These are phyloP conservation scores for Grammomys dolichurus DNA, from an alignment of 2,113 vertebrate species.

Conservation along the genomic window DNA sequence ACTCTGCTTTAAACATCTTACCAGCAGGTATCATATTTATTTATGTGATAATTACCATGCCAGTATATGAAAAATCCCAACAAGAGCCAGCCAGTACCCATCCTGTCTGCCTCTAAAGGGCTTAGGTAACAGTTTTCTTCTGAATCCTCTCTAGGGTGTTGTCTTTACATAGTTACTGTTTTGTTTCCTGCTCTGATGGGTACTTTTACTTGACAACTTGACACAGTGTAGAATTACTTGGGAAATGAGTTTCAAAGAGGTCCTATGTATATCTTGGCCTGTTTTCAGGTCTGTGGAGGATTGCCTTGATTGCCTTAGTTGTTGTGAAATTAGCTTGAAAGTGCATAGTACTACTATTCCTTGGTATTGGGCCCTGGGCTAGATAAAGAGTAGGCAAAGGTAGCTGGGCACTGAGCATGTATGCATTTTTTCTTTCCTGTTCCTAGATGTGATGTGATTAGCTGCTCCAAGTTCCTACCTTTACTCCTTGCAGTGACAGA, in stretches of 20 bases:
- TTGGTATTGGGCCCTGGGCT: neutral
- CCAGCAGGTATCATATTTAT: constrained; percentile 39
- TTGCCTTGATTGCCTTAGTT: neutral
- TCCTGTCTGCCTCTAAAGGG: neutral
- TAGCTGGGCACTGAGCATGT: no score
- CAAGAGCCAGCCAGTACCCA: neutral
- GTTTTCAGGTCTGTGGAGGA: neutral
- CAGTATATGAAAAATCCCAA: neutral
- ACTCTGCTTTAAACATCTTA: constrained; percentile 33
- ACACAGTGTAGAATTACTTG: neutral
- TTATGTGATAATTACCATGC: neutral
- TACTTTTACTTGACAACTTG: neutral
- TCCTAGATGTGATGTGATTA: neutral
- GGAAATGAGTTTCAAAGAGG: neutral
- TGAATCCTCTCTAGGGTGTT: neutral
- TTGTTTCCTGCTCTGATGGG: neutral
- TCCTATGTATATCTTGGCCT: no score
- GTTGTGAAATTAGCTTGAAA: neutral
- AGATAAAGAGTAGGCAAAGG: neutral
- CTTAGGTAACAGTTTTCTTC: neutral
- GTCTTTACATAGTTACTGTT: neutral
- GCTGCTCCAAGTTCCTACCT: no score
- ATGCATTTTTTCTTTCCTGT: neutral
- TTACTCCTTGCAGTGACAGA: neutral
- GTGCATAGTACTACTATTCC: neutral